phyloP scores from a whole-genome alignment of 2,797 vertebrate genomes.

The Phataginus tetradactyla region DNA sequence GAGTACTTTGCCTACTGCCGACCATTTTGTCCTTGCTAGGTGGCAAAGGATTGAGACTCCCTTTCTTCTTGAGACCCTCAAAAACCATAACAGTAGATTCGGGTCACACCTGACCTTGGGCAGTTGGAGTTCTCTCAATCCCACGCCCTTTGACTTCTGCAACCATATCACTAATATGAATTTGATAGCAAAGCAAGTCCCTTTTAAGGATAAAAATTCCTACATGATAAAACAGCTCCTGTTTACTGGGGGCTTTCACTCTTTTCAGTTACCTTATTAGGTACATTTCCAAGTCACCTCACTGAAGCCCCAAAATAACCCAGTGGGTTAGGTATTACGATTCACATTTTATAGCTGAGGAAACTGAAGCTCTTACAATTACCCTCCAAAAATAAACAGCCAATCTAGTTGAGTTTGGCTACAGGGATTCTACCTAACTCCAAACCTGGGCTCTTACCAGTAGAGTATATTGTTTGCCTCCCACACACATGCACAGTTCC shows the following conservation, averaged over 20 bases:
- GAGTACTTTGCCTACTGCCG: neutral
- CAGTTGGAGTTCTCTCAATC: neutral
- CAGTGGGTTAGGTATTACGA: neutral
- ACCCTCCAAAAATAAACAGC: neutral
- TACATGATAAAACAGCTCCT: slow-evolving; percentile 57
- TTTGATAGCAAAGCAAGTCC: slow-evolving; percentile 41
- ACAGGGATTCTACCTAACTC: neutral
- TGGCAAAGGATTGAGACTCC: neutral
- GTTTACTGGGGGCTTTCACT: slow-evolving; percentile 43
- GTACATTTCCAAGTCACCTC: slow-evolving; percentile 44
- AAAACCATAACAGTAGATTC: neutral
- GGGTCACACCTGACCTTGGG: neutral
- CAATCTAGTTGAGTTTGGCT: neutral
- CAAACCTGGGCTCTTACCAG: neutral
- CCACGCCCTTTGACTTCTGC: neutral
- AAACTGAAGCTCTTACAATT: slow-evolving; percentile 26
- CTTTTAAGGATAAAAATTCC: slow-evolving; percentile 51
- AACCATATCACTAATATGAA: neutral
- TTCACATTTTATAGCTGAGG: slow-evolving; percentile 10
- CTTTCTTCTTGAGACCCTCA: neutral
- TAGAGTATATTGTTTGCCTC: neutral
- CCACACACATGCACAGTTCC: neutral
- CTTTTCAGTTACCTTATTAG: slow-evolving; percentile 41
- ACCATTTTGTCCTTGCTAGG: neutral
- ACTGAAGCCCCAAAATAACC: neutral